Evolutionary conservation across 2,113 vertebrate species (phyloP), one percentile per base, ranked within the genome.

Genomic region (Madoqua kirkii): DNA sequence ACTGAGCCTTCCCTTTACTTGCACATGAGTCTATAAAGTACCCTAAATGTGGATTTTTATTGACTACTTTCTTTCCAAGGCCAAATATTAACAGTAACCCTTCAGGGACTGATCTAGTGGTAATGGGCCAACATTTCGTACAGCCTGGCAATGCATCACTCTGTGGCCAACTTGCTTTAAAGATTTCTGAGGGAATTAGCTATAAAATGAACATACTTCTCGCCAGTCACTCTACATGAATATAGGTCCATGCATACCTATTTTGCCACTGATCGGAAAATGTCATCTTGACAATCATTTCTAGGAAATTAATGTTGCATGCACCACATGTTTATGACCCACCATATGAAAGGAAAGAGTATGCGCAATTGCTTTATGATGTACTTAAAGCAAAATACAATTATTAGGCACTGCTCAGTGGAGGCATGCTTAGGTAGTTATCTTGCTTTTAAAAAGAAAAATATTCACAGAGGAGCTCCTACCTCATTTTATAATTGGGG

Each of bases 401-500:
- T 84, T 87, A 23, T 84, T 93, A 93, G 55, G 25, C 92, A 4
- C 36, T 83, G 59, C 21, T 25, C 29, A 91, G 11, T 50, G 78
- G 31, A 93, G 36, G 17, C 40, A 94, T 89, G 62, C 25, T 88
- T 92, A 60, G n/a, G 33, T 82, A 82, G 90, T 95, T 87, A 74
- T 29, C 84, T 76, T 94, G 10, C 55, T 86, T 91, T 94, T 78
- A 89, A 79, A 90, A 81, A 54, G 29, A 67, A 64, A 62, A 96
- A 89, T 64, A 71, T 52, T 82, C 62, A 87, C 52, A 45, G 15
- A 74, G 78, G 82, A 60, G 55, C 52, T 86, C 89, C 97, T 88
- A 98, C 93, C 89, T 93, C 97, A 96, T 90, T 97, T 97, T 97
- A 87, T 97, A 97, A 98, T 95, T 98, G 91, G 84, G 94, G 93